These are phyloP conservation scores for Hymenochirus boettgeri DNA, from an alignment of 2,113 vertebrate species.

Conservation along the genomic window DNA sequence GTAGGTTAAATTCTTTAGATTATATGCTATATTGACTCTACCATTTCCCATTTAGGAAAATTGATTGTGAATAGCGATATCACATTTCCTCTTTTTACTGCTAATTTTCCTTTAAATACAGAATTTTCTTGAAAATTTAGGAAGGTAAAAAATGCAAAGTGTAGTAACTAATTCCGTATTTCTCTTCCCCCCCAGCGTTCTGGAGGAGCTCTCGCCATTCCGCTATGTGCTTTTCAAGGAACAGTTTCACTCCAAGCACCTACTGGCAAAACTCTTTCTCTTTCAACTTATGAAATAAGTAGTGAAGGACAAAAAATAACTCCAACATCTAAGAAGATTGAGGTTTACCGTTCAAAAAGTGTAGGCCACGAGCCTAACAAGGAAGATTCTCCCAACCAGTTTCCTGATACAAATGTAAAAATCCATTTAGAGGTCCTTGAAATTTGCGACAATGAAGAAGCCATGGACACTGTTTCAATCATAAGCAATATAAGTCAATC, in stretches of 20 bases:
- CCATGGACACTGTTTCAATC: constrained; percentile 94
- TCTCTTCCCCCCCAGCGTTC: too few relatives aligned
- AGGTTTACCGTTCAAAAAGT: constrained; percentile 94
- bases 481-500: constrained; percentile 97
- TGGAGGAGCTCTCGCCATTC: constrained; percentile 75
- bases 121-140: too few relatives aligned
- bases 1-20: too few relatives aligned
- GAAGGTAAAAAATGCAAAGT: too few relatives aligned
- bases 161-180: too few relatives aligned
- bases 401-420: constrained; percentile 87
- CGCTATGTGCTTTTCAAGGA: constrained; percentile 92
- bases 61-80: too few relatives aligned
- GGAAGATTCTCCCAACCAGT: constrained; percentile 61
- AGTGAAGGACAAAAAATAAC: constrained; percentile 84
- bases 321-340: constrained; percentile 79
- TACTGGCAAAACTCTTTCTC: constrained; percentile 86
- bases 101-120: too few relatives aligned
- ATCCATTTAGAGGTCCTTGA: constrained; percentile 96
- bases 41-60: too few relatives aligned
- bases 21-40: too few relatives aligned
- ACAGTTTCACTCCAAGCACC: constrained; percentile 91
- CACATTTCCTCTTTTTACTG: too few relatives aligned
- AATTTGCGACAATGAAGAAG: constrained; percentile 91
- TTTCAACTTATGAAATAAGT: constrained; percentile 95
- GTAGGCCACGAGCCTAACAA: constrained; percentile 88